Base-by-base conservation (phyloP, 2,888 invertebrate species). In the Drosophila kambysellisi region DNA sequence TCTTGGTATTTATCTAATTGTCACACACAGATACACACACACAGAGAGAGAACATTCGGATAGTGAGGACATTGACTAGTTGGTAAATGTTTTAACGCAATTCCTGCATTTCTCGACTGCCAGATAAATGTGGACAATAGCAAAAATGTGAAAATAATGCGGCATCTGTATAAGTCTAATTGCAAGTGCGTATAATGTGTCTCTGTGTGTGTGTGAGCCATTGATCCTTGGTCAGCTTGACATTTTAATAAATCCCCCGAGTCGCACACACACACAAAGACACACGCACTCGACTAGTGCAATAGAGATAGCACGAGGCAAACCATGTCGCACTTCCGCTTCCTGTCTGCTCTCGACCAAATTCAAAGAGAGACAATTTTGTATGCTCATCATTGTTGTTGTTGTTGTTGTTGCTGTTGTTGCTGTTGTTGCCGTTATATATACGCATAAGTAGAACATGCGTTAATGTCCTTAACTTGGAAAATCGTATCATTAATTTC, bases 1-100 rank as follows among this genome's bases (percentile, higher is more conserved):
- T 61, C 82, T 75, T 83, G 86, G 84, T 85, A 89, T 87, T 87
- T 87, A 85, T 89, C 85, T 89, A 87, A 87, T 85, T 87, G 85
- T 83, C 81, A 68, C 74, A 79, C 70, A 72, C 70, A 78, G 69
- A 61, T 39, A 58, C 63, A 69, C 46, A 43, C 32, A 37, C 37
- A 58, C 12, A 25, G n/a, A 65, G 59, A 71, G 32, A 25, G 8
- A 7, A 46, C 46, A 25, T 46, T 46, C 25, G 25, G 25, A 46
- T 46, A 46, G 46, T 25, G 58, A 32, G 51, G 17, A 57, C 43
- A 57, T 52, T 52, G 63, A 30, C 43, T 58, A 58, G 52, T 68
- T 74, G 72, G 72, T 53, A 71, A 72, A 81, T 74, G 68, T 70
- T 84, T 76, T 79, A 82, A 82, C 81, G 75, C 85, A 88, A 70